Base-by-base conservation (phyloP, 1,140 invertebrate genomes). In the Sminthurinus signatus region DNA sequence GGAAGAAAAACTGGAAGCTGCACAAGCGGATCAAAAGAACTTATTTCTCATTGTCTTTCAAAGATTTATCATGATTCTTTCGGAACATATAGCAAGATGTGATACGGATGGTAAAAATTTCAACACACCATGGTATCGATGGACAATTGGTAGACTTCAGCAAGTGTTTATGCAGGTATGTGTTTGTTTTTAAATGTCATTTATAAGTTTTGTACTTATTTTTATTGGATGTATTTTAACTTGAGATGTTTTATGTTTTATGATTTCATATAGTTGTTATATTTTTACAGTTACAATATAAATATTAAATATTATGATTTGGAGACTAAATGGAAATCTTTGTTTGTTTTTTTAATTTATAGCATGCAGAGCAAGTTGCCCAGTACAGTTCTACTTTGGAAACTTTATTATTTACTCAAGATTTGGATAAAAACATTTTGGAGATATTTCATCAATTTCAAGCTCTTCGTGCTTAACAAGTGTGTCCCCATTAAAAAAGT, bases 391-490 rank as follows among this genome's bases (percentile, higher is more conserved):
- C 87, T 64, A 97, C 93, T 0, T 76, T 98, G 75, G 93, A 98
- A 77, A 94, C 89, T 0, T 79, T 98, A 29, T 81, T 99, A 10
- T 98, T 98, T 77, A 96, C 95, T 0, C 89, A 91, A 74, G 94
- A 98, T 78, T 81, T 98, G 74, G 96, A 98, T 77, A 85, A 89
- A 17, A 93, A 98, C 75, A 97, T 99, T 74, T 79, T 97, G 51
- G 93, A 96, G 76, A 88, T 97, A 28, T 99, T 98, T 80, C 92
- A 97, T 75, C 94, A 98, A 77, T 99, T 99, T 78, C 86, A 93
- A 64, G 86, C 88, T 29, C 78, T 93, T 15, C 75, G 85, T 65
- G 79, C 82, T 28, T 86, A 78, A 84, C 42, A 54, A 25, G 23
- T 14, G 14, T 50, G 15, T 1, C n/a, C n/a, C n/a, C n/a, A n/a